Evolutionary conservation across 2,888 invertebrate species (phyloP).

Genomic region (Andrena chrysosceles): DNA sequence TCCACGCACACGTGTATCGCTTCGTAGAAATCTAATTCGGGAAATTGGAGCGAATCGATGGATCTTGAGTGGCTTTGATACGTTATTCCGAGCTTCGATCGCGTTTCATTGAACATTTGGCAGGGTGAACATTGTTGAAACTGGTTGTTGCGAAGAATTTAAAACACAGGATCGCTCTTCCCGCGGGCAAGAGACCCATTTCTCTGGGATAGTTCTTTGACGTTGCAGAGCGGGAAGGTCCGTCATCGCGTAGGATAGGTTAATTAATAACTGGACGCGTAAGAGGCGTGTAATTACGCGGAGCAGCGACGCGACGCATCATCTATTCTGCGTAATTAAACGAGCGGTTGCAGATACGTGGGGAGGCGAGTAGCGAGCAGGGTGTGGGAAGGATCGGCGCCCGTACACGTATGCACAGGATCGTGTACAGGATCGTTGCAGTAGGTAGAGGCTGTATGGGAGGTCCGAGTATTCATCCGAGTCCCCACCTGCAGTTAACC

Average conservation of each 20-base stretch:
- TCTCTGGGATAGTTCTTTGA: not conserved
- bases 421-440: slow-evolving; percentile 54
- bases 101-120: no score
- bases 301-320: slow-evolving; percentile 54
- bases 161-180: no score
- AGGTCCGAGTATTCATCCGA: slow-evolving; percentile 68
- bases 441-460: slow-evolving; percentile 69
- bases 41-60: slow-evolving; percentile 11
- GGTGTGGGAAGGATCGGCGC: slow-evolving; percentile 44
- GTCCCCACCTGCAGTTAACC: slow-evolving; percentile 75
- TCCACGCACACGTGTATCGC: not conserved
- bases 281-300: slow-evolving; percentile 62
- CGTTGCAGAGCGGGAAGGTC: slow-evolving; percentile 5
- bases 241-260: slow-evolving; percentile 34
- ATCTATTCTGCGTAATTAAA: slow-evolving; percentile 66
- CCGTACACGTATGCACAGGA: slow-evolving; percentile 23
- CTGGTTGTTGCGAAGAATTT: no score
- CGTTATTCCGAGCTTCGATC: not conserved
- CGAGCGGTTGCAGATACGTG: slow-evolving; percentile 35
- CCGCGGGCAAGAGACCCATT: not conserved
- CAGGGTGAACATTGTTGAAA: no score
- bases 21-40: not conserved
- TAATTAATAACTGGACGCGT: slow-evolving; percentile 62
- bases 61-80: not conserved
- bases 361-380: not conserved